These are phyloP conservation scores for Pangasius larnaudii DNA, from an alignment of 2,797 vertebrate species.

Conservation along the genomic window DNA sequence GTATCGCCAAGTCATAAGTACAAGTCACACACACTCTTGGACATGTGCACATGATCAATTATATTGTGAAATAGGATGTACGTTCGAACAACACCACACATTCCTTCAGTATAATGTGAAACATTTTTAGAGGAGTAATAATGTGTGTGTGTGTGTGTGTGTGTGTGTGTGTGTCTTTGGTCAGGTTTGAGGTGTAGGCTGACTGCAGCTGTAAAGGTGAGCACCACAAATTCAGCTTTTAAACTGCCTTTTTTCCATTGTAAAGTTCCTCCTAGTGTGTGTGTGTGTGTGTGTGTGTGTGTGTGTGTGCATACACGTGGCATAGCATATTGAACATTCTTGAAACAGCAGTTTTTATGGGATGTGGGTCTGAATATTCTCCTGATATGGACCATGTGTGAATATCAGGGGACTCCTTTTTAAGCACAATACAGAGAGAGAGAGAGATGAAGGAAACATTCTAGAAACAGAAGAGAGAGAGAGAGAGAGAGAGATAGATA, in stretches of 20 bases:
- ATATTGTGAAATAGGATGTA: neutral
- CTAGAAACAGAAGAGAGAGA: neutral
- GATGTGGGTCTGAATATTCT: constrained; percentile 15
- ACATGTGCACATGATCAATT: neutral
- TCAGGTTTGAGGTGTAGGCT: neutral
- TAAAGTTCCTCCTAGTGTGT: neutral
- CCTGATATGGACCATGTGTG: constrained; percentile 14
- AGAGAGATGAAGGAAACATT: constrained; percentile 3
- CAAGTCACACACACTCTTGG: constrained; percentile 17
- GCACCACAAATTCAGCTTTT: neutral
- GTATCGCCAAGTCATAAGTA: constrained; percentile 40
- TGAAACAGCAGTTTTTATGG: constrained; percentile 4
- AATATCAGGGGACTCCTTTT: neutral
- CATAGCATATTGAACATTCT: constrained; percentile 5
- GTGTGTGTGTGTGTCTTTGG: neutral
- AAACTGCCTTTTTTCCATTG: constrained; percentile 3
- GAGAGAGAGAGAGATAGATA: neutral
- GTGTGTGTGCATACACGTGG: neutral
- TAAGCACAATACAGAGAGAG: neutral
- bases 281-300: neutral
- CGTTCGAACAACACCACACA: neutral
- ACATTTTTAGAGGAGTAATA: neutral
- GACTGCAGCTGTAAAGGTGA: neutral
- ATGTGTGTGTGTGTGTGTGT: neutral
- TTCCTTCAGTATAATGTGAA: neutral